Evolutionary conservation across 2,888 invertebrate genomes (phyloP).

Genomic region (Amphipyra berbera): DNA sequence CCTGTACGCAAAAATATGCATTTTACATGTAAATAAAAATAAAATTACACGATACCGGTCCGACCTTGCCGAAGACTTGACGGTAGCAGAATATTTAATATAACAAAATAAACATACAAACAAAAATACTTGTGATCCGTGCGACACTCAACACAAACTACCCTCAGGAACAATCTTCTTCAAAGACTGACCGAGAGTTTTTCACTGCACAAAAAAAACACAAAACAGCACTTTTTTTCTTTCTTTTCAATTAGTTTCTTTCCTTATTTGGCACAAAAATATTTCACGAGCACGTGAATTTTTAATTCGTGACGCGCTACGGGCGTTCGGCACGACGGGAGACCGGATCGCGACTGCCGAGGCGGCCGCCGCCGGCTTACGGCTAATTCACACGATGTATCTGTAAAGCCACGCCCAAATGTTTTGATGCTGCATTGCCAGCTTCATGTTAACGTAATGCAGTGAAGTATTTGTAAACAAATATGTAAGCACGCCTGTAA

Average conservation of each 20-base stretch:
- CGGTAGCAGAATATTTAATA: constrained; percentile 30
- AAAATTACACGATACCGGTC: constrained; percentile 62
- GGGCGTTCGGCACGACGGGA: constrained; percentile 45
- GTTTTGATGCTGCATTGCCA: constrained; percentile 71
- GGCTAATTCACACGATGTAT: constrained; percentile 50
- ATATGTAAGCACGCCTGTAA: constrained; percentile 25
- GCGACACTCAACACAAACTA: constrained; percentile 60
- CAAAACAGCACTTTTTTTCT: constrained; percentile 22
- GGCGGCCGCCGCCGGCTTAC: constrained; percentile 45
- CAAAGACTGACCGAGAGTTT: constrained; percentile 67
- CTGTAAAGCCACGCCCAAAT: constrained; percentile 77
- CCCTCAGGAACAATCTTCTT: constrained; percentile 65
- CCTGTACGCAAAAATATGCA: neutral
- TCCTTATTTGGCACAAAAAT: constrained; percentile 42
- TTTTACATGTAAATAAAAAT: constrained; percentile 29
- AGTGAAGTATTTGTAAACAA: constrained; percentile 57
- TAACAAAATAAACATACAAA: constrained; percentile 36
- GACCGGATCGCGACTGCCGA: constrained; percentile 54
- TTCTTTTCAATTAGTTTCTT: constrained; percentile 35
- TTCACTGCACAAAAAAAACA: constrained; percentile 55
- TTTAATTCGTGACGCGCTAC: constrained; percentile 27
- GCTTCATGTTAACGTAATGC: constrained; percentile 51
- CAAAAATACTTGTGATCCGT: constrained; percentile 43
- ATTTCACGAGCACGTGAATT: constrained; percentile 42
- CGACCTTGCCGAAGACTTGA: constrained; percentile 60